Evolutionary conservation across 1,140 invertebrate genomes (phyloP), one percentile per base, ranked within the genome.

Genomic region (Pollicipes pollicipes): DNA sequence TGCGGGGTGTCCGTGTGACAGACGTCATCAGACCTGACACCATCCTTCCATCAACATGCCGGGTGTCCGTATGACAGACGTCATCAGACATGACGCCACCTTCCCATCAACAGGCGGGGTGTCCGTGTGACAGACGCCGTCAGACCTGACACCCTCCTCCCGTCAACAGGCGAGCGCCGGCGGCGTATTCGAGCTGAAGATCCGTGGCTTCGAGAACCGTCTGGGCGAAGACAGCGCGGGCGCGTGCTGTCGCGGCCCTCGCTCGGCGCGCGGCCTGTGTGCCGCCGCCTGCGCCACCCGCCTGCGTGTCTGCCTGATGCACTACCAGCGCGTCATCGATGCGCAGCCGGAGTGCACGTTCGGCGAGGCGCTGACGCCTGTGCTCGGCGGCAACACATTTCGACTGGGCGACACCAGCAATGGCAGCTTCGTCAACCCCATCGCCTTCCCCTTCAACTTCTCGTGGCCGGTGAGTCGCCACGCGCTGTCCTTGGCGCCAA

Each of bases 251-350:
- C 21, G 63, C 8, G 24, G 8, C 21, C 8, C 3, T 8, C 63
- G 24, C 6, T 10, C 63, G 63, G 8, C 63, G 63, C 63, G 63
- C 24, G 63, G n/a, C 63, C 63, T 4, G n/a, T 27, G 63, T 4
- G 24, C 6, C 63, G 85, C 85, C 74, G 84, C 87, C 73, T 95
- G 92, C 81, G 85, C 87, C 78, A 92, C 91, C 77, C 86, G 89
- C 79, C 93, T 95, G 83, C 85, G 91, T 73, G 88, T 95, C 74
- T 97, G 93, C 82, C 84, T 97, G 75, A 95, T 94, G 81, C 89
- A 96, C 78, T 95, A 95, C 82, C 92, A 95, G 84, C 88, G 87
- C 64, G 88, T 88, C 78, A 91, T 95, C 78, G 90, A 93, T 82
- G 88, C 88, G 68, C 88, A 86, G 75, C 88, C 90, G 74, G 86